A percentile compares a stretch with the other conserved stretches of the same genome.
Evolutionary conservation across 2,797 vertebrate species (phyloP).

Genomic region (Fistularia commersonii): DNA sequence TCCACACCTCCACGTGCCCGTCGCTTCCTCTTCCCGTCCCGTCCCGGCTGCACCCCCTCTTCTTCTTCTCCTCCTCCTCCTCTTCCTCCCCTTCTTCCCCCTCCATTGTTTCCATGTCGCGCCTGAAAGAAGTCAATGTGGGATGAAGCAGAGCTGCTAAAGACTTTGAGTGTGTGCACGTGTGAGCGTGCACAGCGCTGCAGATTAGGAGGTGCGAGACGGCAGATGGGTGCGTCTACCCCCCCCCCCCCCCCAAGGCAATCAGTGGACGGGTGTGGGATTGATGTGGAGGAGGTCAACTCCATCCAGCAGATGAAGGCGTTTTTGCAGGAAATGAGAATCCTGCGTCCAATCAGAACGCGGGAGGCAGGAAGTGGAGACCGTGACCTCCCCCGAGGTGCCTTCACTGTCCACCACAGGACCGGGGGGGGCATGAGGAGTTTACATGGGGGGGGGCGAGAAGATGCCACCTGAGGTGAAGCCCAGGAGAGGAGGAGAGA

Average conservation of each 20-base stretch:
- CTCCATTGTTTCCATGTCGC: no score
- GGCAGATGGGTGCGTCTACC: slow-evolving; percentile 81
- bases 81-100: slow-evolving; percentile 36
- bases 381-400: no score
- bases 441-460: no score
- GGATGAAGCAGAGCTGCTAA: no score
- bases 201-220: slow-evolving; percentile 81
- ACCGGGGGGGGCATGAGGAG: no score
- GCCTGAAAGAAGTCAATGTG: no score
- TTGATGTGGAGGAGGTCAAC: slow-evolving; percentile 53
- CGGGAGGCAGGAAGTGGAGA: no score
- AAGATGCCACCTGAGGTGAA: no score
- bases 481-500: no score
- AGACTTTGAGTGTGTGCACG: no score
- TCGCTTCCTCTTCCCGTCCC: no score
- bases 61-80: slow-evolving; percentile 52
- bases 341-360: slow-evolving; percentile 7
- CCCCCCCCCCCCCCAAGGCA: slow-evolving; percentile 65
- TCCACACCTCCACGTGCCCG: slow-evolving; percentile 10
- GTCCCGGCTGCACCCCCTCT: slow-evolving; percentile 21
- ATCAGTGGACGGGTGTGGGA: slow-evolving; percentile 52
- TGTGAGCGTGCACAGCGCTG: slow-evolving; percentile 35
- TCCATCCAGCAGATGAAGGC: slow-evolving; percentile 62
- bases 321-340: slow-evolving; percentile 37
- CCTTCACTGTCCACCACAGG: no score